Percentiles rank a stretch among this genome's conserved stretches.
Evolutionary conservation across 2,888 invertebrate genomes (phyloP).

Genomic region (Linnaemya tessellans): DNA sequence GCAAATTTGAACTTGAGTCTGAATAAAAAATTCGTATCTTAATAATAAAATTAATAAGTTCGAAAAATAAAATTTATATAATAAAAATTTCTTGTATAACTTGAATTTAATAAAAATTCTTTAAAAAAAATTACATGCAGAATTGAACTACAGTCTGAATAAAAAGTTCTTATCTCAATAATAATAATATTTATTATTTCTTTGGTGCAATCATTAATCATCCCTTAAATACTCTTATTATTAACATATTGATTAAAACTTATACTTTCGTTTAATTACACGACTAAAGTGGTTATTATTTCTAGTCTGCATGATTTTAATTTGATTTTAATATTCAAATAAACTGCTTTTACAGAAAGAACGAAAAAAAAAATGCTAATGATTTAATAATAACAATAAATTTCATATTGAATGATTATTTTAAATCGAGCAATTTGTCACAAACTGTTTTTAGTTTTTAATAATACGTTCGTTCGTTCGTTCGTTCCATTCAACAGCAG

Average conservation of each 20-base stretch:
- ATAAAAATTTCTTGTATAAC: no score
- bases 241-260: not conserved
- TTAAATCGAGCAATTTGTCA: slow-evolving; percentile 64
- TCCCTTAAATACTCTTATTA: not conserved
- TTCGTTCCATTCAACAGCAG: slow-evolving; percentile 15
- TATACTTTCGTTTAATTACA: not conserved
- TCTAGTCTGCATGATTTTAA: slow-evolving; percentile 1
- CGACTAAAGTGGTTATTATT: not conserved
- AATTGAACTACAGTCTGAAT: no score
- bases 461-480: slow-evolving; percentile 57
- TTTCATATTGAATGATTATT: slow-evolving; percentile 57
- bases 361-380: slow-evolving; percentile 39
- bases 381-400: slow-evolving; percentile 62
- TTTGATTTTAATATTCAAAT: slow-evolving; percentile 26
- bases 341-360: slow-evolving; percentile 9
- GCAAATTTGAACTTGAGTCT: no score
- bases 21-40: no score
- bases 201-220: not conserved
- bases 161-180: no score
- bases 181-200: no score
- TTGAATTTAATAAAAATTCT: no score
- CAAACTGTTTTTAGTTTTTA: slow-evolving; percentile 49
- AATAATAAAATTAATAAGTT: no score
- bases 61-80: no score
- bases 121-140: no score